phyloP scores from a whole-genome alignment of 2,888 invertebrate species.

The Chrysodeixis includens region DNA sequence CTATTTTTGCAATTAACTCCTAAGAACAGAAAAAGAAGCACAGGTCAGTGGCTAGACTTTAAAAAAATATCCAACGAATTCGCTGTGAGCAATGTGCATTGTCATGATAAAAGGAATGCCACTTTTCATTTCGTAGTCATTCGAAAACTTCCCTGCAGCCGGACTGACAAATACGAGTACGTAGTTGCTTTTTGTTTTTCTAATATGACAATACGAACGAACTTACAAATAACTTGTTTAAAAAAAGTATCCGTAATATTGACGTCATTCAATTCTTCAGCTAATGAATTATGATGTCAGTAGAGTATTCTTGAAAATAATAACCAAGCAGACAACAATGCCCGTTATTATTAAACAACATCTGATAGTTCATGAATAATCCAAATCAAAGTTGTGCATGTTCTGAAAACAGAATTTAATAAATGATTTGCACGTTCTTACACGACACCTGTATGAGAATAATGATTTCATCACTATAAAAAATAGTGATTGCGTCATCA shows the following conservation, averaged over 20 bases:
- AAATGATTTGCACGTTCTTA: constrained; percentile 14
- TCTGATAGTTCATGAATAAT: neutral
- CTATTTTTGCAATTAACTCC: neutral
- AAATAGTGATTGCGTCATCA: constrained; percentile 35
- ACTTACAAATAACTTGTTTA: neutral
- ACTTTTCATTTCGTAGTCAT: constrained; percentile 3
- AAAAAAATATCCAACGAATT: constrained; percentile 1
- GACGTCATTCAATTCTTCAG: too few species aligned
- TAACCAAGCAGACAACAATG: too few species aligned
- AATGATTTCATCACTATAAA: constrained; percentile 40
- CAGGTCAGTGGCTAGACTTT: neutral
- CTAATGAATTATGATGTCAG: too few species aligned
- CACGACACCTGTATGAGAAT: constrained; percentile 11
- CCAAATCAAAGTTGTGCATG: neutral
- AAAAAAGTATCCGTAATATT: too few species aligned
- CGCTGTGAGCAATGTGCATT: neutral
- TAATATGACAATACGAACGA: neutral
- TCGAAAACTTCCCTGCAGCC: neutral
- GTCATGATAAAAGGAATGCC: constrained; percentile 4
- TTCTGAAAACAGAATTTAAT: constrained; percentile 11
- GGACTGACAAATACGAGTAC: neutral
- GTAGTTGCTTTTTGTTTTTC: neutral
- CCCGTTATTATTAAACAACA: neutral
- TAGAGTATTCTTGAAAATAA: too few species aligned
- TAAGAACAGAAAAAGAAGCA: neutral